phyloP scores from a whole-genome alignment of 1,140 invertebrate genomes.

The Doryteuthis pealeii region DNA sequence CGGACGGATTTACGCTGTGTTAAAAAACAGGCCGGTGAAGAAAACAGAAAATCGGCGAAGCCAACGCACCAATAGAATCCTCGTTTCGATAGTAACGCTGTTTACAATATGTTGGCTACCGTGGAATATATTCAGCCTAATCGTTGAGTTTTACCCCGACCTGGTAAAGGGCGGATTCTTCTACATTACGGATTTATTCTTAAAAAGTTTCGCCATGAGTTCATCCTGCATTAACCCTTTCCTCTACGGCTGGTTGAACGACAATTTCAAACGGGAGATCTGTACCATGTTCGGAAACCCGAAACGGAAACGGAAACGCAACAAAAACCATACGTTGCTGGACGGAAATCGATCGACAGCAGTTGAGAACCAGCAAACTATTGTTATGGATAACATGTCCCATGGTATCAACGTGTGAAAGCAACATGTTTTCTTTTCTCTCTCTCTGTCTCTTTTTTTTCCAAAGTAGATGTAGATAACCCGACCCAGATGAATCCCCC shows the following conservation, averaged over 20 bases:
- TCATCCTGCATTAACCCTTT: slow-evolving; percentile 84
- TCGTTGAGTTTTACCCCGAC: slow-evolving; percentile 42
- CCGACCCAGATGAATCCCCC: background rate
- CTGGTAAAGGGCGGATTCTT: slow-evolving; percentile 40
- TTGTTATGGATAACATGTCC: background rate
- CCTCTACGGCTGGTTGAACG: slow-evolving; percentile 72
- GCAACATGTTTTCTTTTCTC: background rate
- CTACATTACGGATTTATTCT: slow-evolving; percentile 47
- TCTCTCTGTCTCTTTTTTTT: background rate
- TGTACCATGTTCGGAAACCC: slow-evolving; percentile 33
- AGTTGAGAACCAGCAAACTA: slow-evolving; percentile 2
- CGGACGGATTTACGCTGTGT: slow-evolving; percentile 46
- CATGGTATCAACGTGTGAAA: background rate
- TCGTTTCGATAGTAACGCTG: slow-evolving; percentile 92
- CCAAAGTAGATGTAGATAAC: background rate
- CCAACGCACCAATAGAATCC: slow-evolving; percentile 78
- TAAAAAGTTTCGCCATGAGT: slow-evolving; percentile 66
- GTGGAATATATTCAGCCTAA: slow-evolving; percentile 53
- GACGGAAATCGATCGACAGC: slow-evolving; percentile 19
- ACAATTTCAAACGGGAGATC: slow-evolving; percentile 59
- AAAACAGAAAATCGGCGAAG: slow-evolving; percentile 64
- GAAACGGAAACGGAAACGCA: slow-evolving; percentile 25
- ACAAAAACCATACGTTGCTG: slow-evolving; percentile 26
- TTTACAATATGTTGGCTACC: slow-evolving; percentile 80
- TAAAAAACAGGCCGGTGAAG: slow-evolving; percentile 46